Percentiles rank a stretch among this genome's conserved stretches.
phyloP scores from a whole-genome alignment of 2,113 vertebrate genomes.

The Eclectus roratus region DNA sequence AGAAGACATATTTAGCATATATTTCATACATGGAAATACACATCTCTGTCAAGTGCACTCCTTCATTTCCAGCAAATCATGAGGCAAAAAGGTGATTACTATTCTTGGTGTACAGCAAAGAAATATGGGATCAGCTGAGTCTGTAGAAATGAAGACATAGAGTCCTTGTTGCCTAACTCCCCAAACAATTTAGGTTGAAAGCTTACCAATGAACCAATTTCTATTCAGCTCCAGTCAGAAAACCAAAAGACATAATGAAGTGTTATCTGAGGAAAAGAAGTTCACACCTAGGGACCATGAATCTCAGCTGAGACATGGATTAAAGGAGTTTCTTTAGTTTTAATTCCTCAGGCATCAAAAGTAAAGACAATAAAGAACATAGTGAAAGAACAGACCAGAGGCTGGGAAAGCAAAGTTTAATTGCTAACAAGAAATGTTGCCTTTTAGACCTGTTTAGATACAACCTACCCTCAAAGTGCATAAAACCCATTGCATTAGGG shows the following conservation, averaged over 20 bases:
- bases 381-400: background rate
- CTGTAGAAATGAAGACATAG: background rate
- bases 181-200: background rate
- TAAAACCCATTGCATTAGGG: background rate
- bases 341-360: slow-evolving; percentile 3
- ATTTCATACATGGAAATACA: background rate
- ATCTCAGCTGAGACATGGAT: background rate
- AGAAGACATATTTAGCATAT: background rate
- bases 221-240: background rate
- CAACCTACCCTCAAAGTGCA: background rate
- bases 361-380: background rate
- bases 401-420: background rate
- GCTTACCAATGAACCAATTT: background rate
- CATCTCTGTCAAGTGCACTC: background rate
- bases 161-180: background rate
- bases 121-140: background rate
- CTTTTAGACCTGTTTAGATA: slow-evolving; percentile 8
- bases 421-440: slow-evolving; percentile 6
- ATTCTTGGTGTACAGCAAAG: background rate
- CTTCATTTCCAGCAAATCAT: background rate
- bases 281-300: background rate
- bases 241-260: background rate
- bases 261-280: background rate
- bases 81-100: background rate
- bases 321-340: background rate